These are phyloP conservation scores for Pinna nobilis DNA, from an alignment of 1,140 invertebrate species.

Conservation along the genomic window DNA sequence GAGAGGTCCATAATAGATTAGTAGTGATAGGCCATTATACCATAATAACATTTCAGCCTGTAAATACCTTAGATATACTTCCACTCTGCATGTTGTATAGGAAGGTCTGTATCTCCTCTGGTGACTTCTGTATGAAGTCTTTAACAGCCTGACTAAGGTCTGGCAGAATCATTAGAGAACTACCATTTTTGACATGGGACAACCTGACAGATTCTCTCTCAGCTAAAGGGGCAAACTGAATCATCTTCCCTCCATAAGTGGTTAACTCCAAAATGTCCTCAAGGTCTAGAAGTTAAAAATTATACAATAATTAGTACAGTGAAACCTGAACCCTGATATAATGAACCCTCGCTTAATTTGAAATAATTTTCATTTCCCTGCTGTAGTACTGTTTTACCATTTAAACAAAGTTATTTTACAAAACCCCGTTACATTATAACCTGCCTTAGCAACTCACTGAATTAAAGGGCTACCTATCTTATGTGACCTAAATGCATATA, in stretches of 20 bases:
- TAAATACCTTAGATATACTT: constrained; percentile 19
- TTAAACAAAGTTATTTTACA: too few relatives aligned
- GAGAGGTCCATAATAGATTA: too few relatives aligned
- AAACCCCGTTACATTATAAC: too few relatives aligned
- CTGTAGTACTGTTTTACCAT: too few relatives aligned
- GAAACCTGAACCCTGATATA: too few relatives aligned
- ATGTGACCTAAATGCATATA: too few relatives aligned
- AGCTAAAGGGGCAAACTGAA: constrained; percentile 7
- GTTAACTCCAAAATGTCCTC: neutral
- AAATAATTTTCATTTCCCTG: too few relatives aligned
- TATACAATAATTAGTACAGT: too few relatives aligned
- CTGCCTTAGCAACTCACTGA: too few relatives aligned
- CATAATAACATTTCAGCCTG: neutral
- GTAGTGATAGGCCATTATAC: neutral
- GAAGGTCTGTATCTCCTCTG: constrained; percentile 31
- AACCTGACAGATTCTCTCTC: constrained; percentile 3
- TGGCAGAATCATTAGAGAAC: constrained; percentile 20
- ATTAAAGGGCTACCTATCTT: too few relatives aligned
- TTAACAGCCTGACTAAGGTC: constrained; percentile 33
- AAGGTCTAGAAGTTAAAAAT: constrained; percentile 29
- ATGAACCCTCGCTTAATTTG: too few relatives aligned
- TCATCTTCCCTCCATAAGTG: constrained; percentile 15
- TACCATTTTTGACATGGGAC: neutral
- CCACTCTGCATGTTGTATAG: constrained; percentile 31
- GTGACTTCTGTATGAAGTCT: constrained; percentile 16